Evolutionary conservation across 1,140 invertebrate species (phyloP), one percentile per base, ranked within the genome.

Genomic region (Elysia chlorotica): DNA sequence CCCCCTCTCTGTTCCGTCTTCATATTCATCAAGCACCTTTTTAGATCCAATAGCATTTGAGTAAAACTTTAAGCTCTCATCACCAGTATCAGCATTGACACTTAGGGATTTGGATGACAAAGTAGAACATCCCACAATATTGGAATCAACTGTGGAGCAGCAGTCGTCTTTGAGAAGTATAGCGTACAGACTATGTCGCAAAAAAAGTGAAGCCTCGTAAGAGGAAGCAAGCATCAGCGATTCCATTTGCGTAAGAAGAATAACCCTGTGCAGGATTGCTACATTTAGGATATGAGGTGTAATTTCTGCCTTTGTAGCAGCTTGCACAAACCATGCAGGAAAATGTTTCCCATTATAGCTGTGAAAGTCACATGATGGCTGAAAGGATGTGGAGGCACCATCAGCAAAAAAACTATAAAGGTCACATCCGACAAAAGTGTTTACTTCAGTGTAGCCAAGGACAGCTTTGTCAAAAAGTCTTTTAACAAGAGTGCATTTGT

Each of bases 211-310:
- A 74, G 91, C 89, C 25, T 87, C 74, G 76, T 91, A 91, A n/a
- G 91, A 89, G 72, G 92, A 90, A 6, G 88, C 82, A 31, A 89
- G 83, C 2, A 81, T 81, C 77, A 90, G 90, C 79, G 93, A 89
- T 86, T 96, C 94, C 14, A 94, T 89, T 88, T 95, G 93, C 21
- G 92, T 90, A 30, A 88, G 89, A 74, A 91, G 91, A 74, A 94
- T 90, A 78, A 92, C 91, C 54, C 91, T 87, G 73, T 91, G 90
- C 53, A 91, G 86, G 28, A 89, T 88, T 57, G 92, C 79, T 0
- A 93, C 89, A 83, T 94, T 92, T 38, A 94, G 89, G 77, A 92
- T 91, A 76, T 89, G 90, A 2, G 89, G 80, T 0, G 92, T 90
- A 73, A 92, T 89, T 33, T 87, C 76, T 1, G 90, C 92, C 4